These are phyloP conservation scores for Rhagonycha lutea DNA, from an alignment of 2,888 invertebrate genomes.

Conservation along the genomic window DNA sequence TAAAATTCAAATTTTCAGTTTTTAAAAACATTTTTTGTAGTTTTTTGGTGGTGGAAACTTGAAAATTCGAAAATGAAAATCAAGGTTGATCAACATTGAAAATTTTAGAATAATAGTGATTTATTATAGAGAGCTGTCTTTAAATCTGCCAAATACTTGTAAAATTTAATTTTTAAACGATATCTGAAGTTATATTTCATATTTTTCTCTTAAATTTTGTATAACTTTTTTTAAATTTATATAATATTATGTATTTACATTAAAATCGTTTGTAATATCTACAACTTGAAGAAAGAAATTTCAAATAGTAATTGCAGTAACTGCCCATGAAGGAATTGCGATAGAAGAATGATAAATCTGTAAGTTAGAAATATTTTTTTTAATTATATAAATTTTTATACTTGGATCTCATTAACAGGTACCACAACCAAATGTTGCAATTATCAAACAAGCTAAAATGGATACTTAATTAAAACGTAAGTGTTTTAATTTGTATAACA, in stretches of 20 bases:
- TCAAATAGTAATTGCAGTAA: not conserved
- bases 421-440: not conserved
- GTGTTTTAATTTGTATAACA: too few species aligned
- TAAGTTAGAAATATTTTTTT: not conserved
- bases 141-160: not conserved
- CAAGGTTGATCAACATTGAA: not conserved
- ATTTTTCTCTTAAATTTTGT: not conserved
- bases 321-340: not conserved
- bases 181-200: not conserved
- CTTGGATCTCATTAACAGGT: not conserved
- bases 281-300: not conserved
- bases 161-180: not conserved
- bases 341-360: not conserved
- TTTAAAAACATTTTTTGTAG: not conserved
- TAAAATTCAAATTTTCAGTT: not conserved
- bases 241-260: not conserved
- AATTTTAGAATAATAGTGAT: not conserved
- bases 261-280: not conserved
- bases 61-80: not conserved
- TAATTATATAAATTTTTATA: not conserved
- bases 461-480: too few species aligned
- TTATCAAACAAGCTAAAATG: too few species aligned
- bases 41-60: not conserved
- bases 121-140: not conserved
- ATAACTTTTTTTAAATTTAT: not conserved